phyloP scores from a whole-genome alignment of 2,113 vertebrate genomes.

The Rhagologus leucostigma region DNA sequence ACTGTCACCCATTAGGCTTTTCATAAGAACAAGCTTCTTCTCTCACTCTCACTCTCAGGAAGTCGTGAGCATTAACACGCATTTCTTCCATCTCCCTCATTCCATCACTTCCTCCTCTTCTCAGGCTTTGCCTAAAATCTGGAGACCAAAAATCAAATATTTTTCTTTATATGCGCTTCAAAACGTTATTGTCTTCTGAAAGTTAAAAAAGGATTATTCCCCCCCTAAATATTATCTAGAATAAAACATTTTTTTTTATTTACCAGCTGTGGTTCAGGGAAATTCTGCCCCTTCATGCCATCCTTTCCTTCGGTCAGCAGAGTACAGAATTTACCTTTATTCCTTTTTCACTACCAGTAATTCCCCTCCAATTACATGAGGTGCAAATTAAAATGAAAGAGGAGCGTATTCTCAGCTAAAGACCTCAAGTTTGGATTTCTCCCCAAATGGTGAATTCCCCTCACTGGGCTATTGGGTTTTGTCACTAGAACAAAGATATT shows the following conservation, averaged over 20 bases:
- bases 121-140: background rate
- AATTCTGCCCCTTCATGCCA: background rate
- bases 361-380: background rate
- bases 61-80: background rate
- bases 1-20: background rate
- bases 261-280: background rate
- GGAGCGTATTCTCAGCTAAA: background rate
- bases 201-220: fast-evolving
- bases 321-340: background rate
- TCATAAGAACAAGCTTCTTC: background rate
- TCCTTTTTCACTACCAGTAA: background rate
- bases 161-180: background rate
- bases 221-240: background rate
- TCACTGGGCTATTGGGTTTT: background rate
- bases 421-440: background rate
- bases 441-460: background rate
- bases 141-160: background rate
- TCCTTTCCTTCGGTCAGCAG: background rate
- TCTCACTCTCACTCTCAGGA: background rate
- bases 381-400: background rate
- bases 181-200: background rate
- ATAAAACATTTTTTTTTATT: background rate
- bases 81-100: background rate
- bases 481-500: background rate
- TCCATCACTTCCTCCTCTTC: background rate